Conservation (phyloP, 1,140 invertebrate species). For the Caenorhabditis brenneri region DNA sequence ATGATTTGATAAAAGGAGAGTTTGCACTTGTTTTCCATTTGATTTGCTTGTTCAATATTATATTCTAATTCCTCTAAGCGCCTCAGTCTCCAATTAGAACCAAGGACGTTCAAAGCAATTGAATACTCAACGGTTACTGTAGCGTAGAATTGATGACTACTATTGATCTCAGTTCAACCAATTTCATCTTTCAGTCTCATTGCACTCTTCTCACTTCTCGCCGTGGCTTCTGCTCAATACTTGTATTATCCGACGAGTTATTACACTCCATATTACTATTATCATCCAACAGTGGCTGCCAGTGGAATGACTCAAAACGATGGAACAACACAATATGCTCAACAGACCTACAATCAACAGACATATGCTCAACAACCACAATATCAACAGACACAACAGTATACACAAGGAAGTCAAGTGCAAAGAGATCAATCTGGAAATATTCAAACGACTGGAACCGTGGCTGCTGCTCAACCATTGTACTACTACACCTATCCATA, state of each 20-base stretch:
- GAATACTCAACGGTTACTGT: neutral
- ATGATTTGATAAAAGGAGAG: too few relatives aligned
- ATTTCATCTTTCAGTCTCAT: conserved; percentile 41
- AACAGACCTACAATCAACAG: neutral
- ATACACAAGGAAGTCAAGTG: conserved; percentile 6
- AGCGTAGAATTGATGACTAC: neutral
- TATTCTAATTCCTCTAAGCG: too few relatives aligned
- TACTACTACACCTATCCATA: conserved; percentile 46
- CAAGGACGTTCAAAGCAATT: too few relatives aligned
- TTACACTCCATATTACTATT: conserved; percentile 41
- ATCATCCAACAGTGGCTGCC: conserved; percentile 2
- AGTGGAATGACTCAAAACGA: neutral
- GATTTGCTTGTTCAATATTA: too few relatives aligned
- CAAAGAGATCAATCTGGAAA: neutral
- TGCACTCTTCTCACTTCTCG: conserved; percentile 10
- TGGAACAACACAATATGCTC: conserved; percentile 9
- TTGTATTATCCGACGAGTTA: conserved; percentile 27
- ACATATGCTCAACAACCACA: neutral
- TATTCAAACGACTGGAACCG: neutral
- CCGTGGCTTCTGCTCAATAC: conserved; percentile 33
- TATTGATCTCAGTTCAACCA: neutral
- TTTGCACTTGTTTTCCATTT: too few relatives aligned
- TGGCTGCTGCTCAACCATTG: neutral
- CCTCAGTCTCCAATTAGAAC: too few relatives aligned
- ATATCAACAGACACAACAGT: conserved; percentile 17